phyloP scores from a whole-genome alignment of 2,113 vertebrate genomes.

The Megaleporinus macrocephalus region DNA sequence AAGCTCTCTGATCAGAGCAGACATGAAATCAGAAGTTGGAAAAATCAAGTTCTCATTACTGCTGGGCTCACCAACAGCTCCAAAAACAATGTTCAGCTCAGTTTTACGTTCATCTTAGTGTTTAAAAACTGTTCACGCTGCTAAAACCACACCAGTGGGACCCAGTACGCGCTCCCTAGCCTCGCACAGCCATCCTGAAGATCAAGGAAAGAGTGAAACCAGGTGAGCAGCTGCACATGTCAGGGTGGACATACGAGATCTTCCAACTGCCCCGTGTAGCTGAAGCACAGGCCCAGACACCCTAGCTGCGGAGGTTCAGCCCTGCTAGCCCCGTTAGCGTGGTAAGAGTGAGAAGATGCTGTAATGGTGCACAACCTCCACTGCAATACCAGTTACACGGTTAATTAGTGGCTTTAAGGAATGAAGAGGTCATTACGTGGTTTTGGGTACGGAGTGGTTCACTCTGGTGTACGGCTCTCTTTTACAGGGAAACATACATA shows the following conservation, averaged over 20 bases:
- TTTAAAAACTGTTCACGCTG: not conserved
- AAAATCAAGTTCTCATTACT: not conserved
- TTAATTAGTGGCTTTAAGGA: constrained; percentile 47
- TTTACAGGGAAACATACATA: constrained; percentile 40
- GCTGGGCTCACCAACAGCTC: not conserved
- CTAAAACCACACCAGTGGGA: not conserved
- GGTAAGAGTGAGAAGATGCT: not conserved
- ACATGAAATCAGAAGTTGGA: not conserved
- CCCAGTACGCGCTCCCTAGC: not conserved
- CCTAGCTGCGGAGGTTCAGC: not conserved
- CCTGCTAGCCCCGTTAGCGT: constrained; percentile 34
- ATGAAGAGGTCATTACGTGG: constrained; percentile 50
- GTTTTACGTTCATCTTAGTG: too few species aligned
- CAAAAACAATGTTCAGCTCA: not conserved
- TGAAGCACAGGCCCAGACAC: not conserved
- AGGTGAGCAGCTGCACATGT: not conserved
- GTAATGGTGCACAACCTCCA: constrained; percentile 8
- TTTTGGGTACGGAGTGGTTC: constrained; percentile 28
- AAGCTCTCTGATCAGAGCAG: not conserved
- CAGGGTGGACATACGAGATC: not conserved
- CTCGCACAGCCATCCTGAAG: not conserved
- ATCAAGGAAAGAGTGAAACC: not conserved
- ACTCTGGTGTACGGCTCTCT: constrained; percentile 40
- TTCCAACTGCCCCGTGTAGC: not conserved
- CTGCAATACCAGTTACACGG: not conserved